phyloP scores from a whole-genome alignment of 2,797 vertebrate species.

The Tragelaphus oryx region DNA sequence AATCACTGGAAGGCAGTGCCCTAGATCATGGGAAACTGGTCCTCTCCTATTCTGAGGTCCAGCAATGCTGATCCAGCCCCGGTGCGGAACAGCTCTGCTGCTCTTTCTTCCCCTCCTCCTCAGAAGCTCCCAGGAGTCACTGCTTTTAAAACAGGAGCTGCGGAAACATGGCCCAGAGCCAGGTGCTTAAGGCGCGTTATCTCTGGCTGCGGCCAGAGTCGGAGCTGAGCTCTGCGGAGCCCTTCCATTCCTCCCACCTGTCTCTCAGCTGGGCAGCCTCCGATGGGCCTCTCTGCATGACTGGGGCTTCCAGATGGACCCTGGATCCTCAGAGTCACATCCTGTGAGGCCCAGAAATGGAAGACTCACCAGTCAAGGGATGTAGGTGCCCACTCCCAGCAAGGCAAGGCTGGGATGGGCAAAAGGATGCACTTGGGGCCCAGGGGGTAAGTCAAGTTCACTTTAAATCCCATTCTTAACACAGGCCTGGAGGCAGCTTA shows the following conservation, averaged over 20 bases:
- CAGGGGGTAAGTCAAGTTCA: not conserved
- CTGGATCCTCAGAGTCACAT: not conserved
- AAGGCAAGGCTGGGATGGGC: not conserved
- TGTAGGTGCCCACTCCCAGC: fast-evolving
- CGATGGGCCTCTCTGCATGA: not conserved
- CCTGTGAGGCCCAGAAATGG: not conserved
- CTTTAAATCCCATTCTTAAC: not conserved
- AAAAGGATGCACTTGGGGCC: not conserved
- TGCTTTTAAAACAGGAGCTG: conserved; percentile 54
- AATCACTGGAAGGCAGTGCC: not conserved
- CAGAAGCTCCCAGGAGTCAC: conserved; percentile 35
- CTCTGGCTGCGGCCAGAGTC: not conserved
- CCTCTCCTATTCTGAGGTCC: not conserved
- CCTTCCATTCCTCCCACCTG: not conserved
- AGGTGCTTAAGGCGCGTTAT: conserved; percentile 40
- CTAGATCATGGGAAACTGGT: not conserved
- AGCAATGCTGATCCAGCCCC: not conserved
- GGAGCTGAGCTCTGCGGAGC: not conserved
- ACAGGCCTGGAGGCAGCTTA: not conserved
- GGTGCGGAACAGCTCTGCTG: not conserved
- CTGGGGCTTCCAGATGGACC: not conserved
- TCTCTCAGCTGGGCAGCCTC: not conserved
- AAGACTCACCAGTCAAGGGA: not conserved
- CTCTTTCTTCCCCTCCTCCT: not conserved
- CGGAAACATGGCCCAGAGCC: conserved; percentile 16